Evolutionary conservation across 2,113 vertebrate species (phyloP).

Genomic region (Corythornis madagascariensis): DNA sequence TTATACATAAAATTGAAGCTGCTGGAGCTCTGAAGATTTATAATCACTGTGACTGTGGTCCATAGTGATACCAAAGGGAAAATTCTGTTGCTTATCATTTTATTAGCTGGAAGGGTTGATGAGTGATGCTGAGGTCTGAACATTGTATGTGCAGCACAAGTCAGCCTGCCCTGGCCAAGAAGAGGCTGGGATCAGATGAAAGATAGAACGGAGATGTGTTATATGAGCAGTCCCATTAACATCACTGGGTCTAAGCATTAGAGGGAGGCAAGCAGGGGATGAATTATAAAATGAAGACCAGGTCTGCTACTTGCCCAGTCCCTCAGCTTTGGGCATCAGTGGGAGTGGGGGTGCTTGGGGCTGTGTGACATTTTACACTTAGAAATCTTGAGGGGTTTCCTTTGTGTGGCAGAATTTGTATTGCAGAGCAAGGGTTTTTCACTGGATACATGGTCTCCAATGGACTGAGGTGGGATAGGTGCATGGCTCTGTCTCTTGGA

Average conservation of each 20-base stretch:
- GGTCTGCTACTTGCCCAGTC: not conserved
- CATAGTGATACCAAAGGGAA: not conserved
- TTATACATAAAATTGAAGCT: not conserved
- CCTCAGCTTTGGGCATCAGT: not conserved
- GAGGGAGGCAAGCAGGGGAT: not conserved
- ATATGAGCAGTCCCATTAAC: not conserved
- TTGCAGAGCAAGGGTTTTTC: not conserved
- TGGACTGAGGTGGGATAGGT: not conserved
- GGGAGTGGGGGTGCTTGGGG: not conserved
- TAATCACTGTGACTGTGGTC: not conserved
- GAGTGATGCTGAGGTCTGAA: not conserved
- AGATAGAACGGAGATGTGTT: not conserved
- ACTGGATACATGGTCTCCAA: not conserved
- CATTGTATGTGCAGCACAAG: not conserved
- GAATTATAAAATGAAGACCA: not conserved
- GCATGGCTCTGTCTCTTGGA: rapidly evolving
- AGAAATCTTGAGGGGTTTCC: not conserved
- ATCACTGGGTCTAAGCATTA: not conserved
- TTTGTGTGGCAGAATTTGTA: not conserved
- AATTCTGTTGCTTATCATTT: not conserved
- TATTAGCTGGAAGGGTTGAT: not conserved
- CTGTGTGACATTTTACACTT: not conserved
- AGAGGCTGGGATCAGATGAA: not conserved
- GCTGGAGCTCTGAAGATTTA: not conserved
- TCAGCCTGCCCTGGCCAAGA: not conserved